phyloP scores from a whole-genome alignment of 2,113 vertebrate genomes.

The Grantiella picta region DNA sequence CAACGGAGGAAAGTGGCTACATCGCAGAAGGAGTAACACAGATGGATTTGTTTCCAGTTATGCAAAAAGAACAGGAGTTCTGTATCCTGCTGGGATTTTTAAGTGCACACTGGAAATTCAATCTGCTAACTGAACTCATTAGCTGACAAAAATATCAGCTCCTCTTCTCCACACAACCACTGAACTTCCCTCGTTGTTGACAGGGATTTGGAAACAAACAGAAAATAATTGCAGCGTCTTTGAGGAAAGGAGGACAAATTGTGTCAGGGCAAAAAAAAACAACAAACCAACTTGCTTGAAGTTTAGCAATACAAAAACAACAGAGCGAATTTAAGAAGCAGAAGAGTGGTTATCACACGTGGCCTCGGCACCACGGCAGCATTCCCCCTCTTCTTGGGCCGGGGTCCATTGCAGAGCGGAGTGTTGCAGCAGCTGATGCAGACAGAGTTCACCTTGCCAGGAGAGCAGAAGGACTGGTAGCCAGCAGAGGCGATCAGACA shows the following conservation, averaged over 20 bases:
- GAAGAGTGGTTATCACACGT: neutral
- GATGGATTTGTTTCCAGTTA: constrained; percentile 31
- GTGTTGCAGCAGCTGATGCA: constrained; percentile 99
- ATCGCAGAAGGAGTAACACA: neutral
- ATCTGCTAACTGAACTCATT: constrained; percentile 39
- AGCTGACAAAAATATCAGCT: constrained; percentile 26
- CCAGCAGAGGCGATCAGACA: constrained; percentile 96
- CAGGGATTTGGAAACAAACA: constrained; percentile 48
- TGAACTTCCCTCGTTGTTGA: constrained; percentile 43
- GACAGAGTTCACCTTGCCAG: constrained; percentile 91
- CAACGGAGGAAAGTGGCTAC: neutral
- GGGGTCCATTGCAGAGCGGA: constrained; percentile 92
- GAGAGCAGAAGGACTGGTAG: constrained; percentile 97
- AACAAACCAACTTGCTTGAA: neutral
- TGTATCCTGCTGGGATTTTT: neutral
- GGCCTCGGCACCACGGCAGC: neutral
- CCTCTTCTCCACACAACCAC: neutral
- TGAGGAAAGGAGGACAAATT: constrained; percentile 20
- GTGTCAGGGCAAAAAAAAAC: neutral
- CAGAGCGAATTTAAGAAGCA: constrained; percentile 52
- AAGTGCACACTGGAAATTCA: constrained; percentile 47
- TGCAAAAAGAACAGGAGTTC: neutral
- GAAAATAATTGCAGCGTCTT: constrained; percentile 33
- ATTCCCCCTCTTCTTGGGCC: constrained; percentile 81
- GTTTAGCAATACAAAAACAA: constrained; percentile 62